phyloP scores from a whole-genome alignment of 2,113 vertebrate genomes.

The Arothron firmamentum region DNA sequence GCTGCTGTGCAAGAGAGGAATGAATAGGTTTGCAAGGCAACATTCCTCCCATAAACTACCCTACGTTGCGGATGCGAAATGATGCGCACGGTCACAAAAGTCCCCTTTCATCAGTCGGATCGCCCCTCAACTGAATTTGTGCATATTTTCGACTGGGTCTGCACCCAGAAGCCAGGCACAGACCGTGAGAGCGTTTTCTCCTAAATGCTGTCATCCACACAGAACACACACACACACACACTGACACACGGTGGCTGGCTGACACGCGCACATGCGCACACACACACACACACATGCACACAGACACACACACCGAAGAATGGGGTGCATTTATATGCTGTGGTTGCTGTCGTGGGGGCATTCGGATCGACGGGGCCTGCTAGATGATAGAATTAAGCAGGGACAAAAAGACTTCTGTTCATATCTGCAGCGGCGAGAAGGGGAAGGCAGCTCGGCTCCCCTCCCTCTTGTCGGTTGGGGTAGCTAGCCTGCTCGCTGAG shows the following conservation, averaged over 20 bases:
- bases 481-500: slow-evolving; percentile 42
- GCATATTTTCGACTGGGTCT: slow-evolving; percentile 24
- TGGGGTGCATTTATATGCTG: slow-evolving; percentile 77
- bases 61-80: slow-evolving; percentile 13
- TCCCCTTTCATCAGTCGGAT: slow-evolving; percentile 28
- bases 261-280: slow-evolving; percentile 34
- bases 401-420: slow-evolving; percentile 80
- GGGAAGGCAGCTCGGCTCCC: slow-evolving; percentile 31
- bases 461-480: slow-evolving; percentile 26
- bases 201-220: slow-evolving; percentile 33
- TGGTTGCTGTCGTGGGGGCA: slow-evolving; percentile 64
- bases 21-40: background rate
- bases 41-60: background rate
- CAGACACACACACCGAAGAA: slow-evolving; percentile 58
- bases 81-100: slow-evolving; percentile 28
- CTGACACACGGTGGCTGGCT: background rate
- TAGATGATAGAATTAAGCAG: slow-evolving; percentile 73
- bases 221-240: slow-evolving; percentile 33
- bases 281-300: slow-evolving; percentile 38
- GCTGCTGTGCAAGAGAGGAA: background rate
- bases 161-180: slow-evolving; percentile 38
- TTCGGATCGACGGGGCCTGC: slow-evolving; percentile 61
- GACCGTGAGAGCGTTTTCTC: slow-evolving; percentile 64
- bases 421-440: slow-evolving; percentile 54
- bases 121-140: slow-evolving; percentile 42